Base-by-base conservation (phyloP, 2,888 invertebrate genomes). In the Tenthredo mesomela region DNA sequence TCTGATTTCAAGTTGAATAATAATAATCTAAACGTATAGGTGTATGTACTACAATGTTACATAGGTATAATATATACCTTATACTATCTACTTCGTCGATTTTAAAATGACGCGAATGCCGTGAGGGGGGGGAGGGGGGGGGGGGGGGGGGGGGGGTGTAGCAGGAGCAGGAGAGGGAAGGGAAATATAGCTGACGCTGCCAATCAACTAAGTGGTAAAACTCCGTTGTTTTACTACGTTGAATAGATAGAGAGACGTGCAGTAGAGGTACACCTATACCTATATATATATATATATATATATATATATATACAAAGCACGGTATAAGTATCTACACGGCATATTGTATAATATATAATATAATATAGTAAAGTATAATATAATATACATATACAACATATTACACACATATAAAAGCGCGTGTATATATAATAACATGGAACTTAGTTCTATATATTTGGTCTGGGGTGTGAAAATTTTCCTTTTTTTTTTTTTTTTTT, bases 201-300 rank as follows among this genome's bases (percentile, higher is more conserved):
- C 61, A 61, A 61, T 61, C 61, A 61, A 61, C 61, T 61, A 61
- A 61, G 61, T 61, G 61, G 61, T 61, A 61, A 61, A 61, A 61
- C 61, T 61, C 61, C 25, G 61, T 61, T 61, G 61, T 61, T 61
- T 61, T 61, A 61, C 25, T 61, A 61, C 61, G 25, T 61, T 61
- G 61, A 61, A 61, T 61, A 61, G 54, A 54, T 54, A 54, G 18
- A 54, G 61, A 21, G 58, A 58, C 58, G 58, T 58, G 58, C 58
- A 58, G n/a, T 54, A 37, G 37, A 37, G 37, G 7, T 37, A 54
- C 4, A 54, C 7, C 6, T 21, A 58, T n/a, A 58, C 58, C 54
- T 12, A 43, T 6, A 47, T 15, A 47, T n/a, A n/a, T n/a, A n/a
- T n/a, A n/a, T n/a, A n/a, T n/a, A n/a, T n/a, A n/a, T n/a, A n/a